These are phyloP conservation scores for Seira sanloemensis DNA, from an alignment of 2,888 invertebrate genomes.

Conservation along the genomic window DNA sequence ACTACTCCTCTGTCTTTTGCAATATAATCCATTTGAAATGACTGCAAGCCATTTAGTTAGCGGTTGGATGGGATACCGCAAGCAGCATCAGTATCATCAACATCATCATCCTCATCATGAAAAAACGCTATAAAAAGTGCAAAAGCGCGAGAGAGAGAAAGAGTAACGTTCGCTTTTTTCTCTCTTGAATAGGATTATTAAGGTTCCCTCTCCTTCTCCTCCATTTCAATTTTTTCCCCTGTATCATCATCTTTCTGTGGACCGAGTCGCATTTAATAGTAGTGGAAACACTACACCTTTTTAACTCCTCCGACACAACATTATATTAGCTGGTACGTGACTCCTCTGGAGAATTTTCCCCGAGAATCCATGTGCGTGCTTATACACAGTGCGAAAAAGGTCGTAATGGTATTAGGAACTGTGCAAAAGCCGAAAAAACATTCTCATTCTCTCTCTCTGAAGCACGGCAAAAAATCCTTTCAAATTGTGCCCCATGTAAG, in stretches of 20 bases:
- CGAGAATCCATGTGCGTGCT: background rate
- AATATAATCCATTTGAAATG: slow-evolving; percentile 55
- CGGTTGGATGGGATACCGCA: slow-evolving; percentile 64
- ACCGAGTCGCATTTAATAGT: background rate
- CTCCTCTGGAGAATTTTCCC: background rate
- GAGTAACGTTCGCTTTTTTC: too few relatives aligned
- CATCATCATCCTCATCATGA: background rate
- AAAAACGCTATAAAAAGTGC: background rate
- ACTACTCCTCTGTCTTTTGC: background rate
- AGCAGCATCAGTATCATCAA: slow-evolving; percentile 40
- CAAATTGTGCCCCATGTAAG: background rate
- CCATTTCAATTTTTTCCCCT: background rate
- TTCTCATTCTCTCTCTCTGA: too few relatives aligned
- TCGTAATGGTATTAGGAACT: background rate
- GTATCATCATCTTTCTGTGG: background rate
- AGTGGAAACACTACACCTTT: background rate
- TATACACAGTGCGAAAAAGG: background rate
- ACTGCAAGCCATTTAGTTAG: slow-evolving; percentile 55
- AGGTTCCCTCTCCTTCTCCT: background rate
- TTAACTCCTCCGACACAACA: background rate
- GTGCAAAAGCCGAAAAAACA: background rate
- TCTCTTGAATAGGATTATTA: too few relatives aligned
- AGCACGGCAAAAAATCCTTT: too few relatives aligned
- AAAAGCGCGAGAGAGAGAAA: background rate
- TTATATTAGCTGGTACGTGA: background rate